phyloP scores from a whole-genome alignment of 2,113 vertebrate genomes.

The Catharus minimus region DNA sequence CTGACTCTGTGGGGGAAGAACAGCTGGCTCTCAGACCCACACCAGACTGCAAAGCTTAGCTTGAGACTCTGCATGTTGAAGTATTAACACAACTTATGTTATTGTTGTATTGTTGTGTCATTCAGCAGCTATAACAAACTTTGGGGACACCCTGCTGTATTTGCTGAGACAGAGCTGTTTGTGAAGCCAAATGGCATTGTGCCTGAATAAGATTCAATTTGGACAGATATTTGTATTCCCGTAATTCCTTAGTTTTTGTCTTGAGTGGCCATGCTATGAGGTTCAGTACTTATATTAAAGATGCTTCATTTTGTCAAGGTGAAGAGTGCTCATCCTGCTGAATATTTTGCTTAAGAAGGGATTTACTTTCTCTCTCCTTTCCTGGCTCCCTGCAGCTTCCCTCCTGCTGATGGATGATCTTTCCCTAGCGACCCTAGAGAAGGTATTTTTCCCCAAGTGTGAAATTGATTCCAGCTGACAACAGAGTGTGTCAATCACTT shows the following conservation, averaged over 20 bases:
- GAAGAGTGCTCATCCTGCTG: neutral
- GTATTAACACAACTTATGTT: neutral
- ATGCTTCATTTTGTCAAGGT: conserved; percentile 10
- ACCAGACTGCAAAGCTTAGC: neutral
- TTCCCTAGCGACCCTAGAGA: neutral
- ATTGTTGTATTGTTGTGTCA: neutral
- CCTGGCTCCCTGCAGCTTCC: neutral
- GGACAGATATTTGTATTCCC: neutral
- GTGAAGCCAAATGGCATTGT: neutral
- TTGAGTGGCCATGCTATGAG: neutral
- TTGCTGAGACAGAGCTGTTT: neutral
- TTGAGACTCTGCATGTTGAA: neutral
- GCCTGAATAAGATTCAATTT: neutral
- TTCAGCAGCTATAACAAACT: neutral
- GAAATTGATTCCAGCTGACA: conserved; percentile 65
- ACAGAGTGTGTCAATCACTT: conserved; percentile 57
- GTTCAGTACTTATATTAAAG: neutral
- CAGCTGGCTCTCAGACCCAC: neutral
- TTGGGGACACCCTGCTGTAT: neutral
- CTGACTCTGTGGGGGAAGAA: neutral
- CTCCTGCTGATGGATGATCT: conserved; percentile 44
- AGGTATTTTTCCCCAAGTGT: conserved; percentile 55
- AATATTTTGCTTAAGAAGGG: conserved; percentile 32
- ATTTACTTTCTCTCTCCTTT: conserved; percentile 18
- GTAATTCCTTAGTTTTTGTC: neutral